Evolutionary conservation across 1,140 invertebrate genomes (phyloP), one percentile per base, ranked within the genome.

Genomic region (Melipona quadrifasciata): DNA sequence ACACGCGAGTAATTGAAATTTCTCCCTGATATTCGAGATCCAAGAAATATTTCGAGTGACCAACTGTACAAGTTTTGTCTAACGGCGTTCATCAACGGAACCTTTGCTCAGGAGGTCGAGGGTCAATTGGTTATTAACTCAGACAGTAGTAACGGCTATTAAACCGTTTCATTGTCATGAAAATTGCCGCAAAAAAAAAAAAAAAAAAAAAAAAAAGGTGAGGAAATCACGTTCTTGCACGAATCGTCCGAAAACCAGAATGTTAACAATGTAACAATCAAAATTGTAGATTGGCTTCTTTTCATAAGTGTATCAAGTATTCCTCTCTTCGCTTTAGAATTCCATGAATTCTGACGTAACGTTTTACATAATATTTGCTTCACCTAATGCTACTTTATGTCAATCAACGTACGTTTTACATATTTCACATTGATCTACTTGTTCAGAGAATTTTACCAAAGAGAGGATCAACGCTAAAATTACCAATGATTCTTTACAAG

Each of bases 81-180:
- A 92, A 92, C 90, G 75, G 88, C 71, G 71, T 83, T 91, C 90
- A 86, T 92, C 91, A 94, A 91, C 93, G 90, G 85, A 92, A 92
- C 91, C 89, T 91, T 92, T 91, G 91, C 85, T 89, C 87, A 83
- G 68, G 84, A 79, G 89, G 91, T 86, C 91, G 89, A 93, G 93
- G 93, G 93, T 94, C 93, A 95, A 95, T 94, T 94, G 92, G 92
- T 94, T 92, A 93, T 95, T 94, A 94, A 93, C 92, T 92, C 92
- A 84, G 79, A 76, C 84, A 82, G 79, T 86, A 88, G 85, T 92
- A 90, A 83, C 89, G 81, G 68, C 82, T 83, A 84, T 90, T 89
- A 85, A 90, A 90, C 67, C 79, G 79, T 90, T 91, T 90, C 90
- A 91, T 82, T 85, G 86, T 85, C 90, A 87, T 85, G 77, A 75